These are phyloP conservation scores for Ligdia adustata DNA, from an alignment of 2,888 invertebrate species.

Conservation along the genomic window DNA sequence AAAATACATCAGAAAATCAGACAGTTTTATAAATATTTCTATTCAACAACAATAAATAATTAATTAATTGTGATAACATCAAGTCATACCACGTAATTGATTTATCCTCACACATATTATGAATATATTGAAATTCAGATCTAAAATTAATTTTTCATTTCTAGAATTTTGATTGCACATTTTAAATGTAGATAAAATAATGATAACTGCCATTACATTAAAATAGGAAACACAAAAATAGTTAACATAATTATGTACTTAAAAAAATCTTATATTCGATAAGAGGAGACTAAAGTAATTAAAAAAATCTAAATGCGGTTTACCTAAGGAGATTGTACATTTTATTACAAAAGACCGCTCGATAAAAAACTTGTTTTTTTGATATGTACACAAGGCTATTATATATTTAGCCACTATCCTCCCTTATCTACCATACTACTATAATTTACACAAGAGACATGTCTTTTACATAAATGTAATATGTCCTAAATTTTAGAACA, in stretches of 20 bases:
- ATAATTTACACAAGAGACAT: slow-evolving; percentile 32
- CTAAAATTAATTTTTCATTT: slow-evolving; percentile 41
- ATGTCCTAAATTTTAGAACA: slow-evolving; percentile 78
- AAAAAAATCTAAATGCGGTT: slow-evolving; percentile 65
- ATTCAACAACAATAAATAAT: slow-evolving; percentile 13
- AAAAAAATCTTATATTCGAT: slow-evolving; percentile 33
- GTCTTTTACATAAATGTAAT: slow-evolving; percentile 47
- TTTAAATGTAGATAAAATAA: slow-evolving; percentile 1
- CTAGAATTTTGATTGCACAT: slow-evolving; percentile 65
- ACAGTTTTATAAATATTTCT: slow-evolving; percentile 2
- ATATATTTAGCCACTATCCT: slow-evolving; percentile 48
- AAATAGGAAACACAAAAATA: slow-evolving; percentile 35
- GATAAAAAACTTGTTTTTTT: slow-evolving; percentile 58
- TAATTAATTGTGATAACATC: slow-evolving; percentile 16
- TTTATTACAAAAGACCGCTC: slow-evolving; percentile 57
- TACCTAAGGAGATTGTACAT: slow-evolving; percentile 57
- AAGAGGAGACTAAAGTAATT: slow-evolving; percentile 39
- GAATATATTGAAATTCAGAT: slow-evolving; percentile 40
- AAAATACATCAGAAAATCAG: background rate
- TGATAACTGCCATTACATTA: slow-evolving; percentile 48
- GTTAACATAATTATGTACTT: slow-evolving; percentile 39
- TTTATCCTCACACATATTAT: background rate
- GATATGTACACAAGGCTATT: slow-evolving; percentile 76
- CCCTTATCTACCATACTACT: slow-evolving; percentile 26
- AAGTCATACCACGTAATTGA: background rate